Evolutionary conservation across 2,797 vertebrate species (phyloP).

Genomic region (Aphelocoma californica): DNA sequence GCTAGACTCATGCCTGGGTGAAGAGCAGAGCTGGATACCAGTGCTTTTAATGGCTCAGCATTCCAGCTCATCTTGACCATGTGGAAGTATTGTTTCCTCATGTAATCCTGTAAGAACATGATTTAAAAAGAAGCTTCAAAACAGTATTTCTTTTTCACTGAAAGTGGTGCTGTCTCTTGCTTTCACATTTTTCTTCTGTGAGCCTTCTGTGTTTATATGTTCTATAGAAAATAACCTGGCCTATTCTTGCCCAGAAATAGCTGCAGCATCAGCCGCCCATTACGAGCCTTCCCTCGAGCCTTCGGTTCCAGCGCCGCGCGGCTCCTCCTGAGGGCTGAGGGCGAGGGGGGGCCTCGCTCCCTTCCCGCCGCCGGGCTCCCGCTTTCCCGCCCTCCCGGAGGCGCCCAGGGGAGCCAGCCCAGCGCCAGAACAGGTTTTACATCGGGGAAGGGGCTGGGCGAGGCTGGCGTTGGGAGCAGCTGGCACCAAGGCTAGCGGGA

Average conservation of each 20-base stretch:
- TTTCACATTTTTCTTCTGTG: neutral
- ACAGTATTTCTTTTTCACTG: neutral
- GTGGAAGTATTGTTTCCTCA: neutral
- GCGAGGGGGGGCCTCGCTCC: neutral
- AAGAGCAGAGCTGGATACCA: neutral
- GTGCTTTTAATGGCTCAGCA: neutral
- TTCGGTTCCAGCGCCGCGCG: neutral
- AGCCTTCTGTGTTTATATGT: neutral
- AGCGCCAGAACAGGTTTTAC: fast-evolving
- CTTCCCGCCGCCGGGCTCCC: neutral
- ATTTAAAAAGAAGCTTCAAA: neutral
- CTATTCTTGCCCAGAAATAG: neutral
- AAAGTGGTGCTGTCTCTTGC: neutral
- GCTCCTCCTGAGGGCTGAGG: neutral
- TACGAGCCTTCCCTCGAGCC: neutral
- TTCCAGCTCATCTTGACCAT: neutral
- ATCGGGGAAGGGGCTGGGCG: fast-evolving
- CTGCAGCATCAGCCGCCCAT: neutral
- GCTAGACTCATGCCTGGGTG: neutral
- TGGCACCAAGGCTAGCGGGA: fast-evolving
- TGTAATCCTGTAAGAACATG: neutral
- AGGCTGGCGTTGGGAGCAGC: fast-evolving
- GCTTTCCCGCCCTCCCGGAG: too few species aligned
- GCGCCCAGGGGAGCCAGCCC: fast-evolving
- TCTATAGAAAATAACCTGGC: neutral